Conservation (phyloP, 2,888 invertebrate species). For the Amorpha juglandis region DNA sequence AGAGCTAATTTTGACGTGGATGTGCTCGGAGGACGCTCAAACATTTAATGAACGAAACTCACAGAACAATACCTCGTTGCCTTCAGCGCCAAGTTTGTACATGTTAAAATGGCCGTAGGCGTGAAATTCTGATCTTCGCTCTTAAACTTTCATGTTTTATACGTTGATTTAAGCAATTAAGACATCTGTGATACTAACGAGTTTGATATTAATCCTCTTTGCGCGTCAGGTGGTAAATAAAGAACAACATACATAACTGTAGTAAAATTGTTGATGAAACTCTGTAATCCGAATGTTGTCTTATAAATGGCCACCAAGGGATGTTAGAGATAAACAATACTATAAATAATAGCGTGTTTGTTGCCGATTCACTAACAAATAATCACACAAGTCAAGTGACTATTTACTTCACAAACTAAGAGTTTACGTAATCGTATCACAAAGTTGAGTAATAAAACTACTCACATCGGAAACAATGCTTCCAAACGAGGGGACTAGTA, state of each 20-base stretch:
- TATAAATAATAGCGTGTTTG: too few relatives aligned
- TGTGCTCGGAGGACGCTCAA: conserved; percentile 54
- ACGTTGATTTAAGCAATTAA: conserved; percentile 24
- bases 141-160: conserved; percentile 25
- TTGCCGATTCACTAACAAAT: too few relatives aligned
- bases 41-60: conserved; percentile 45
- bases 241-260: too few relatives aligned
- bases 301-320: too few relatives aligned
- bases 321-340: too few relatives aligned
- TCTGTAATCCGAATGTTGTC: not conserved
- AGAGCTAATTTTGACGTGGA: conserved; percentile 60
- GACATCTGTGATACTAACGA: conserved; percentile 11
- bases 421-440: too few relatives aligned
- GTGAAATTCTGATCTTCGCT: conserved; percentile 12
- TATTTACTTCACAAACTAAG: too few relatives aligned
- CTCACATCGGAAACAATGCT: too few relatives aligned
- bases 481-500: too few relatives aligned
- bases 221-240: not conserved
- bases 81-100: conserved; percentile 28
- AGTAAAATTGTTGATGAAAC: not conserved
- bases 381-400: too few relatives aligned
- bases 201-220: conserved; percentile 3
- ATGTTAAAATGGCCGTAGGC: conserved; percentile 29
- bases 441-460: too few relatives aligned
- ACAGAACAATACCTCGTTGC: conserved; percentile 31